Conservation (phyloP, 2,113 vertebrate genomes). For the Rhinichthys klamathensis region DNA sequence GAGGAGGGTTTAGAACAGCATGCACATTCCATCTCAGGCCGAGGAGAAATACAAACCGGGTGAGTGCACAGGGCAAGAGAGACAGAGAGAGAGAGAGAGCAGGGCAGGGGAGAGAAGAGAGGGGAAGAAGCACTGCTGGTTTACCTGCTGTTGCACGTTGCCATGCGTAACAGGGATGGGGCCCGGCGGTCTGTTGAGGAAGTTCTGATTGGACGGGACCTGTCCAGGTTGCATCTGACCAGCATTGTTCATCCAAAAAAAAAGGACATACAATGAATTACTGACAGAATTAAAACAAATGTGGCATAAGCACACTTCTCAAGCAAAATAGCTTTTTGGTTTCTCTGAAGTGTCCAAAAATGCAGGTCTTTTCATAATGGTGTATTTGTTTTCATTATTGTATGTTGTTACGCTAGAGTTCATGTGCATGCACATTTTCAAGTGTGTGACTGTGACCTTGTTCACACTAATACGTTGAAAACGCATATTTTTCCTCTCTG, state of each 20-base stretch:
- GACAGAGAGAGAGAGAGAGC: neutral
- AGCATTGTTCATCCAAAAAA: slow-evolving; percentile 64
- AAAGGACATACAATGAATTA: neutral
- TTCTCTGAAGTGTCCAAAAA: neutral
- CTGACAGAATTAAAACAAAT: neutral
- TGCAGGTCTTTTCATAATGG: neutral
- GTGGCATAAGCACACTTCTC: neutral
- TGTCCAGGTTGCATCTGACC: slow-evolving; percentile 75
- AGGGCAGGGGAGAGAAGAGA: slow-evolving; percentile 3
- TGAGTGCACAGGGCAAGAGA: neutral
- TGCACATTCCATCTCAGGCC: slow-evolving; percentile 57
- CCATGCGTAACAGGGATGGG: slow-evolving; percentile 74
- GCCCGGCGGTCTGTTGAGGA: slow-evolving; percentile 70
- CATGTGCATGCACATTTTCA: neutral
- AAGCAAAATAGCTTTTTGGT: neutral
- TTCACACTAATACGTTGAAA: no score
- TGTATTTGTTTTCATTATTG: neutral
- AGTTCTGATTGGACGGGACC: slow-evolving; percentile 74
- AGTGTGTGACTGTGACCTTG: neutral
- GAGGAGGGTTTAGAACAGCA: slow-evolving; percentile 60
- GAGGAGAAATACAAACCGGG: slow-evolving; percentile 6
- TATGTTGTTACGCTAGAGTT: neutral
- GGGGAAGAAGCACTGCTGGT: neutral
- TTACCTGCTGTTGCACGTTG: slow-evolving; percentile 83
- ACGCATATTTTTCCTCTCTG: neutral